phyloP scores from a whole-genome alignment of 2,113 vertebrate species.

The Ochotona curzoniae region DNA sequence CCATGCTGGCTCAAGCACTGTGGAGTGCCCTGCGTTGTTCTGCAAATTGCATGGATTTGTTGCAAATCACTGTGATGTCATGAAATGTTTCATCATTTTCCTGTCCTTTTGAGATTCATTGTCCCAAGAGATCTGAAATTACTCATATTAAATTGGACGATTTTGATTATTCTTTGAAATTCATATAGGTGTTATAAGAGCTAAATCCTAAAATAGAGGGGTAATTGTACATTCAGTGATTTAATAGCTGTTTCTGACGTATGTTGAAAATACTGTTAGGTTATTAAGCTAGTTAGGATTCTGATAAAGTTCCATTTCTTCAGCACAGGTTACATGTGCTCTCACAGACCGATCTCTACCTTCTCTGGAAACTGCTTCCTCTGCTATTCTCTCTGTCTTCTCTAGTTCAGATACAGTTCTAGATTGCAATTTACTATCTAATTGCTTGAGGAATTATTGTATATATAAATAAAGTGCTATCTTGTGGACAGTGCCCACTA shows the following conservation, averaged over 20 bases:
- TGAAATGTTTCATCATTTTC: neutral
- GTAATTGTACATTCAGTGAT: conserved; percentile 23
- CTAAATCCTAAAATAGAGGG: neutral
- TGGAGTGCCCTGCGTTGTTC: neutral
- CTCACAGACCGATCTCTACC: neutral
- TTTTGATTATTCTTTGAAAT: conserved; percentile 8
- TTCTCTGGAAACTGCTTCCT: neutral
- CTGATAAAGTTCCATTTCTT: neutral
- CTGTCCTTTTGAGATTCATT: neutral
- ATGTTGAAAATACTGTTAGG: neutral
- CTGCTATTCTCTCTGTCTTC: neutral
- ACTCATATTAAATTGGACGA: neutral
- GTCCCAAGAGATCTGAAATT: neutral
- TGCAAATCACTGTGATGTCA: conserved; percentile 25
- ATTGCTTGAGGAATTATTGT: neutral
- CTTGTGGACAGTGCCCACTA: neutral
- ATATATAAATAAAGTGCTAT: neutral
- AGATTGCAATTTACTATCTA: neutral
- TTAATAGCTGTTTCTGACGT: neutral
- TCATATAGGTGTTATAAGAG: neutral
- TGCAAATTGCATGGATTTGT: conserved; percentile 42
- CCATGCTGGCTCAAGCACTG: neutral
- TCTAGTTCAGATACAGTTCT: neutral
- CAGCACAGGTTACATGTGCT: neutral
- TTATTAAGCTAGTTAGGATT: neutral